These are phyloP conservation scores for Gallirallus australis DNA, from an alignment of 2,797 vertebrate genomes.

Conservation along the genomic window DNA sequence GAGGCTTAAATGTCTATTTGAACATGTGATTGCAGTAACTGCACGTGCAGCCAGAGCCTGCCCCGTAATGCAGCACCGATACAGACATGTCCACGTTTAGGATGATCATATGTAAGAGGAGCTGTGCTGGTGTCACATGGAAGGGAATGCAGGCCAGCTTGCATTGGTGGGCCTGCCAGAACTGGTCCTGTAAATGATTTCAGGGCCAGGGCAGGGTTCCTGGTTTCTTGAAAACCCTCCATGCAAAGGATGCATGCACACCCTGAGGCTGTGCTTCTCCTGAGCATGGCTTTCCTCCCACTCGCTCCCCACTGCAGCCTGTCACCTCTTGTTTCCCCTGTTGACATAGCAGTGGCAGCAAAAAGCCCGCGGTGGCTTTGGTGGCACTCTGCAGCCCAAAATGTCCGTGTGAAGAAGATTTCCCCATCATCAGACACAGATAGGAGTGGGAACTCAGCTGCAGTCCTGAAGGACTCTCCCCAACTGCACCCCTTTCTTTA, in stretches of 20 bases:
- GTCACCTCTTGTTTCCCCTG: neutral
- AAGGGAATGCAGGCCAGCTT: neutral
- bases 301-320: fast-evolving
- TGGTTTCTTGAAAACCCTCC: neutral
- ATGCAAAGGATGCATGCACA: fast-evolving
- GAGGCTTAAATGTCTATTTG: slow-evolving; percentile 61
- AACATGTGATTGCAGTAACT: slow-evolving; percentile 30
- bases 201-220: neutral
- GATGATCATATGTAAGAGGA: neutral
- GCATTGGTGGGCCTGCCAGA: neutral
- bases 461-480: neutral
- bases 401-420: neutral
- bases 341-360: neutral
- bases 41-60: neutral
- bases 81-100: neutral
- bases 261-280: neutral
- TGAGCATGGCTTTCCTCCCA: neutral
- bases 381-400: neutral
- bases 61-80: neutral
- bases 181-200: neutral
- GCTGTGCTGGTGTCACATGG: fast-evolving
- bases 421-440: neutral
- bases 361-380: neutral
- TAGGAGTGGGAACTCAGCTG: neutral
- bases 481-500: neutral